Base-by-base conservation (phyloP, 2,888 invertebrate genomes). In the Heterodera filipjevi region DNA sequence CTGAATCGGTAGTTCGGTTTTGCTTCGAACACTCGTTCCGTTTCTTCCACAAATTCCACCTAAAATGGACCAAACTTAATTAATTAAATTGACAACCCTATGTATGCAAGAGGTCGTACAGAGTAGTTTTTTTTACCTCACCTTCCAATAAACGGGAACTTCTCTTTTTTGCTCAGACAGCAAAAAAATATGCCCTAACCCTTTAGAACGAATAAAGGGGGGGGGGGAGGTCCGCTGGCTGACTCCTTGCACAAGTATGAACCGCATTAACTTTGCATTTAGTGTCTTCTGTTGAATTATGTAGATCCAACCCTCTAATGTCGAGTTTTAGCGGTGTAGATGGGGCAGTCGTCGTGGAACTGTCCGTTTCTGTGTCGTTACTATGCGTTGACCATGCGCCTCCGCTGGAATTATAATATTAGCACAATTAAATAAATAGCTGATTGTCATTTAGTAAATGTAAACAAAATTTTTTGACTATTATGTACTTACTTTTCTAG, bases 301-400 rank as follows among this genome's bases (percentile, higher is more conserved):
- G 39, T 10, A 39, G 39, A 12, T 12, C 39, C 39, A 12, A 10
- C 39, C 33, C 33, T 68, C 59, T 35, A n/a, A n/a, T n/a, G n/a
- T n/a, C n/a, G 27, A 10, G 19, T 68, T 35, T 68, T 33, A 35
- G 33, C 68, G 68, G 33, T 14, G 68, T 68, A 14, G 68, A 16
- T 16, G 33, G 22, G 1, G 68, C 33, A 5, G 68, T 32, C 35
- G 66, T 75, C 19, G 68, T 22, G 12, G 33, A 19, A 35, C 66
- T 30, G 59, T 75, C 75, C 68, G 75, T 75, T n/a, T 75, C 75
- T 39, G 27, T 59, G 39, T 64, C 75, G 46, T 27, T 32, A 33
- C 75, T 75, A 44, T 46, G 59, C 16, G 27, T 53, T 35, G 46
- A 27, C 32, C 68, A 35, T 16, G 16, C 22, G 33, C 68, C 68